Evolutionary conservation across 2,888 invertebrate genomes (phyloP).

Genomic region (Conchocele bisecta): DNA sequence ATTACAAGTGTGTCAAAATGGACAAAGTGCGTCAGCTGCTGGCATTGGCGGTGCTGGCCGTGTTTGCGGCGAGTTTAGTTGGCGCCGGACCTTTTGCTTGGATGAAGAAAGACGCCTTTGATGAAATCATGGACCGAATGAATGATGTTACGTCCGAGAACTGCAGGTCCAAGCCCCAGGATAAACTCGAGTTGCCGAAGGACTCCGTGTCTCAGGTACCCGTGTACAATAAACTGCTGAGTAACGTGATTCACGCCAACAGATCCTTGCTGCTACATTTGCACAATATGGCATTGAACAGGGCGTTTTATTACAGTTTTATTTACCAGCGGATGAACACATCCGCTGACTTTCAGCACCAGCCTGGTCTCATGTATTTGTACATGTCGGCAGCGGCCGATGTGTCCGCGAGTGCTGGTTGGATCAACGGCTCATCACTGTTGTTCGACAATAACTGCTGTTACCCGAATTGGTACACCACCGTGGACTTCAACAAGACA

Average conservation of each 20-base stretch:
- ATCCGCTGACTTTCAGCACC: slow-evolving; percentile 85
- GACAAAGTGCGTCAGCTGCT: slow-evolving; percentile 27
- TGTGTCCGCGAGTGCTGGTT: slow-evolving; percentile 94
- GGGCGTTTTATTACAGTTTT: slow-evolving; percentile 90
- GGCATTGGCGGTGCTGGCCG: slow-evolving; percentile 45
- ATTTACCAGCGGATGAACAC: slow-evolving; percentile 76
- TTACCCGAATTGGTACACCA: slow-evolving; percentile 93
- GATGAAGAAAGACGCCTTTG: slow-evolving; percentile 95
- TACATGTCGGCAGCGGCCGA: slow-evolving; percentile 97
- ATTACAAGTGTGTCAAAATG: slow-evolving; percentile 39
- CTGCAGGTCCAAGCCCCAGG: slow-evolving; percentile 93
- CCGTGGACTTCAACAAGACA: slow-evolving; percentile 96
- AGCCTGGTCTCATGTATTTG: slow-evolving; percentile 99
- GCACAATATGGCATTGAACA: slow-evolving; percentile 97
- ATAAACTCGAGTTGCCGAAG: slow-evolving; percentile 91
- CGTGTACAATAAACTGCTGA: slow-evolving; percentile 85
- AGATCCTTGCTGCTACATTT: slow-evolving; percentile 95
- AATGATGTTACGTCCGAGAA: slow-evolving; percentile 93
- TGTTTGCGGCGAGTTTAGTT: slow-evolving; percentile 53
- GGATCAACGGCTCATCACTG: slow-evolving; percentile 91
- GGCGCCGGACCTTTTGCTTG: slow-evolving; percentile 86
- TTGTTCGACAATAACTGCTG: slow-evolving; percentile 97
- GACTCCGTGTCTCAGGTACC: slow-evolving; percentile 92
- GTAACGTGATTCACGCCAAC: slow-evolving; percentile 90
- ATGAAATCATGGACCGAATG: slow-evolving; percentile 92